Evolutionary conservation across 2,888 invertebrate genomes (phyloP), one percentile per base, ranked within the genome.

Genomic region (Phengaris alcon): DNA sequence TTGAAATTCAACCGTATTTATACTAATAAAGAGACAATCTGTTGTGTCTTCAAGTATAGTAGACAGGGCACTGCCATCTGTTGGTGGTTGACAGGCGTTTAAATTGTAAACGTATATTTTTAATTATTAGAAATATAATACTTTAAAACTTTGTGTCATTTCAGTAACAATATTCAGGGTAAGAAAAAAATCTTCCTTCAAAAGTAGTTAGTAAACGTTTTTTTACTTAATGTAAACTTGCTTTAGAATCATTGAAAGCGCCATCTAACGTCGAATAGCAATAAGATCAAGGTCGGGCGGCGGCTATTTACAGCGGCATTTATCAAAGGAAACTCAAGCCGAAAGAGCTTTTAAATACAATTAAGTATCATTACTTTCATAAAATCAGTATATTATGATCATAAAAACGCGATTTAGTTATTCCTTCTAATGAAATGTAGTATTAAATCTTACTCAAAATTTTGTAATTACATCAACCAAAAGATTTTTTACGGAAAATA

Each of bases 191-290:
- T 35, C 3, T 35, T 35, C 8, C 48, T 48, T 48, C 48, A 48
- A 48, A 48, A 48, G 6, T 48, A 48, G 6, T 48, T 48, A 8
- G 1, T 48, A 48, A 48, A 3, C 35, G 48, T 48, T 48, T 6
- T 48, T 35, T 35, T 35, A 35, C 35, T 3, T 59, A 10, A 22
- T 10, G 15, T 22, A 64, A 64, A 35, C 35, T 35, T 35, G 22
- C 12, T 35, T 12, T 52, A 10, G 4, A 9, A 64, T 64, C 6
- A 7, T 44, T 52, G 52, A 35, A 64, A 64, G 6, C 64, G 64
- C 64, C 64, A 64, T 64, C 64, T 64, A 35, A 6, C 12, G 64
- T 64, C 44, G 64, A 64, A 64, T 44, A 64, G 64, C 35, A 12
- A 44, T 0, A 6, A 6, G 12, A 6, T 35, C 64, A 64, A 64